Percentiles rank a stretch among this genome's conserved stretches.
phyloP scores from a whole-genome alignment of 2,888 invertebrate genomes.

The Lasioglossum leucozonium region DNA sequence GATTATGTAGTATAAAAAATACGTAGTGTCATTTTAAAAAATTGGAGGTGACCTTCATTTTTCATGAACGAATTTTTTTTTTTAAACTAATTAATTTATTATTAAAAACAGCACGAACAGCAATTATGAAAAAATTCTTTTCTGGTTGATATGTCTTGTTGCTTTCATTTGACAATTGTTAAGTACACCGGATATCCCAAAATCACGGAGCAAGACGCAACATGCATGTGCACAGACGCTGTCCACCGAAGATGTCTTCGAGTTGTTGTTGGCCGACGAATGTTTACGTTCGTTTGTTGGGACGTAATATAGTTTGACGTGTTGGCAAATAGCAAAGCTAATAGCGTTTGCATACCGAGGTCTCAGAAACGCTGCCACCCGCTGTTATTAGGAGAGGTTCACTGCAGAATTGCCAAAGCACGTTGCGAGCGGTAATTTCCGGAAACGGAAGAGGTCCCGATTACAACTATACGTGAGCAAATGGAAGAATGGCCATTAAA shows the following conservation, averaged over 20 bases:
- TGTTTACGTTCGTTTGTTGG: neutral
- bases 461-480: slow-evolving; percentile 64
- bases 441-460: slow-evolving; percentile 75
- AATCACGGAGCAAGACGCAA: neutral
- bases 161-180: too few relatives aligned
- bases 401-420: slow-evolving; percentile 77
- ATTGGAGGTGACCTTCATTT: too few relatives aligned
- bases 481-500: slow-evolving; percentile 39
- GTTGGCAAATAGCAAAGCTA: neutral
- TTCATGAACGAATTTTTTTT: too few relatives aligned
- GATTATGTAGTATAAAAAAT: too few relatives aligned
- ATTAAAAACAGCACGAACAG: too few relatives aligned
- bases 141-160: too few relatives aligned
- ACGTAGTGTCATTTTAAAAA: too few relatives aligned
- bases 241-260: neutral
- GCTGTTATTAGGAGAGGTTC: slow-evolving; percentile 78
- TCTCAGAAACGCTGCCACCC: slow-evolving; percentile 49
- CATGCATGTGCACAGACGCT: neutral
- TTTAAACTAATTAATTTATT: too few relatives aligned
- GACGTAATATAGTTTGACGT: neutral
- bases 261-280: neutral
- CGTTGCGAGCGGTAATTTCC: slow-evolving; percentile 81
- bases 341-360: neutral
- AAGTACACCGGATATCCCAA: neutral
- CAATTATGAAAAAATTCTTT: too few relatives aligned